phyloP scores from a whole-genome alignment of 2,113 vertebrate species.

The Percopsis transmontana region DNA sequence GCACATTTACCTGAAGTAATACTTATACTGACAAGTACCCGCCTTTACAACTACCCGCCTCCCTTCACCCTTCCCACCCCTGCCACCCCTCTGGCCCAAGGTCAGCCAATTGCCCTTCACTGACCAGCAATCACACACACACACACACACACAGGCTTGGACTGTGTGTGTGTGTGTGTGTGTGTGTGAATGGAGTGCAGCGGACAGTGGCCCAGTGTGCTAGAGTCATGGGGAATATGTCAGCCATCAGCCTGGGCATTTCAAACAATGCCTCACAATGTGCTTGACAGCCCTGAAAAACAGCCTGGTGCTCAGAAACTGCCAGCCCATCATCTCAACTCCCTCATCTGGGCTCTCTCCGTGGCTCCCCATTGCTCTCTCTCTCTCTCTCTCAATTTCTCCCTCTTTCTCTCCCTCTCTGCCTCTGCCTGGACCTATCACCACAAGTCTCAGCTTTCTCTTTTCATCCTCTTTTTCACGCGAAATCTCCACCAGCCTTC shows the following conservation, averaged over 20 bases:
- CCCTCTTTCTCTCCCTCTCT: slow-evolving; percentile 27
- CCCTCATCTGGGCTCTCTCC: slow-evolving; percentile 72
- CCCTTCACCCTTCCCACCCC: slow-evolving; percentile 40
- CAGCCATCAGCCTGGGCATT: slow-evolving; percentile 74
- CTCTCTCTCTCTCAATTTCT: neutral
- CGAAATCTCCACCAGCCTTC: neutral
- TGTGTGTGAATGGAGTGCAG: slow-evolving; percentile 57
- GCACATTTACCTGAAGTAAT: slow-evolving; percentile 30
- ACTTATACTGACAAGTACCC: too few relatives aligned
- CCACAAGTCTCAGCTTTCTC: slow-evolving; percentile 36
- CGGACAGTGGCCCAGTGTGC: slow-evolving; percentile 68
- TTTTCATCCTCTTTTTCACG: neutral
- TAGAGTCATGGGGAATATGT: slow-evolving; percentile 77
- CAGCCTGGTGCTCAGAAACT: slow-evolving; percentile 75
- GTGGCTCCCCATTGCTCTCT: slow-evolving; percentile 30
- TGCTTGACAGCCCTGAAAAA: slow-evolving; percentile 79
- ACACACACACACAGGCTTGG: slow-evolving; percentile 1
- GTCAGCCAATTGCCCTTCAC: slow-evolving; percentile 76
- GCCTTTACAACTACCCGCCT: slow-evolving; percentile 35
- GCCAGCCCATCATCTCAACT: slow-evolving; percentile 75
- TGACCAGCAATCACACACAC: slow-evolving; percentile 43
- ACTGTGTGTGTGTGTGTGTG: slow-evolving; percentile 17
- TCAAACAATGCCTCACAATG: slow-evolving; percentile 79
- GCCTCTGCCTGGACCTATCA: slow-evolving; percentile 59
- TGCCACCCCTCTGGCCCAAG: slow-evolving; percentile 66